These are phyloP conservation scores for Caenorhabditis brenneri DNA, from an alignment of 1,140 invertebrate genomes.

Conservation along the genomic window DNA sequence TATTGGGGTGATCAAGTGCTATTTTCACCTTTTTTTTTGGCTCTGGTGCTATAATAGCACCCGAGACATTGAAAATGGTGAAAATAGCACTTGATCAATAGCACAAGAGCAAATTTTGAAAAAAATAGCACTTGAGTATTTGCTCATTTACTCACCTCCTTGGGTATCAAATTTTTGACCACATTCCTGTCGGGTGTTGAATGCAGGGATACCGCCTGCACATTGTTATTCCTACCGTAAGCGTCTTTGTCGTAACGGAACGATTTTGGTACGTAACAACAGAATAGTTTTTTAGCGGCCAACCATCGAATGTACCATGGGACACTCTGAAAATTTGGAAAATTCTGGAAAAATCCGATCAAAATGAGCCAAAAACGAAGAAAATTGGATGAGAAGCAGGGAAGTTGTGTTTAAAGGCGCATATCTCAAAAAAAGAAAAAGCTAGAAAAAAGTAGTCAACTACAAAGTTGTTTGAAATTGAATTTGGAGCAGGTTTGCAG, in stretches of 20 bases:
- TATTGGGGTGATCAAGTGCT: too few species aligned
- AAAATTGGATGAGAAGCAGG: too few species aligned
- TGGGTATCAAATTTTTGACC: conserved; percentile 67
- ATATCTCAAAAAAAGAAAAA: too few species aligned
- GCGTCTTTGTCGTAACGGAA: conserved; percentile 67
- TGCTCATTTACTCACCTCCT: conserved; percentile 58
- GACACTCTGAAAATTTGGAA: conserved; percentile 59
- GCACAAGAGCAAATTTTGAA: too few species aligned
- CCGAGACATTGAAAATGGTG: too few species aligned
- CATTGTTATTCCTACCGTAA: conserved; percentile 60
- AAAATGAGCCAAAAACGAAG: neutral
- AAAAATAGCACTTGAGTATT: neutral
- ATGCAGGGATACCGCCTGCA: conserved; percentile 59
- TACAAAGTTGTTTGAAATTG: too few species aligned
- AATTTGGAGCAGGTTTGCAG: too few species aligned
- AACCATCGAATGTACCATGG: conserved; percentile 65
- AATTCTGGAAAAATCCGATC: neutral
- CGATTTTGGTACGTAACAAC: conserved; percentile 66
- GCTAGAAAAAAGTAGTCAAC: too few species aligned
- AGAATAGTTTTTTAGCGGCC: conserved; percentile 67
- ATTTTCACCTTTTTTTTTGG: too few species aligned
- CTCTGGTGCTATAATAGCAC: too few species aligned
- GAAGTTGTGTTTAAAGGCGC: too few species aligned
- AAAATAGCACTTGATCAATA: too few species aligned
- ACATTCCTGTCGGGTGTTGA: conserved; percentile 62